phyloP scores from a whole-genome alignment of 2,797 vertebrate species.

The Odontamblyopus lacepedii region DNA sequence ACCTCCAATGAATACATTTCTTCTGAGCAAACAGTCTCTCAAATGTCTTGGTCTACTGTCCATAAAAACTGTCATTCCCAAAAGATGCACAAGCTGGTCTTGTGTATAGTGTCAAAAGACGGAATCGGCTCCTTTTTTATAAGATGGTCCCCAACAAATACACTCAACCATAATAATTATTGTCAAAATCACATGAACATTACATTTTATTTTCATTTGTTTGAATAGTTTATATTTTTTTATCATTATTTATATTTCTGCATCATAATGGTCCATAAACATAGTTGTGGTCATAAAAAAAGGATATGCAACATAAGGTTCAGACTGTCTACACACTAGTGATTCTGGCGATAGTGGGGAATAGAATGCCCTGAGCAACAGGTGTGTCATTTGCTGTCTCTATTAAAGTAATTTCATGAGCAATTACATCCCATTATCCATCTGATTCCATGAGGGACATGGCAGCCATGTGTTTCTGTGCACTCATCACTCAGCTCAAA shows the following conservation, averaged over 20 bases:
- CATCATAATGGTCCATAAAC: neutral
- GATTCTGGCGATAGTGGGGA: constrained; percentile 24
- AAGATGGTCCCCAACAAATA: too few species aligned
- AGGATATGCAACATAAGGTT: neutral
- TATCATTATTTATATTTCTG: neutral
- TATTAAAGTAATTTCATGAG: constrained; percentile 65
- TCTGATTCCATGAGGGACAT: constrained; percentile 29
- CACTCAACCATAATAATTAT: neutral
- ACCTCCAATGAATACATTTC: too few species aligned
- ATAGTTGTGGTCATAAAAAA: neutral
- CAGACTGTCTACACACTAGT: neutral
- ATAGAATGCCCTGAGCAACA: constrained; percentile 47
- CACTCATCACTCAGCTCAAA: neutral
- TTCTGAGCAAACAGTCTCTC: neutral
- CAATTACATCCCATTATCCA: constrained; percentile 66
- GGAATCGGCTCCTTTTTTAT: neutral
- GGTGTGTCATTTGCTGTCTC: constrained; percentile 54
- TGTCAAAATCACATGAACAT: neutral
- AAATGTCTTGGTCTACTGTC: neutral
- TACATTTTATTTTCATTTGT: neutral
- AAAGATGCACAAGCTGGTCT: neutral
- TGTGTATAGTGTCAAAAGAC: neutral
- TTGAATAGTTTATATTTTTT: neutral
- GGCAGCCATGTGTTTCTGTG: constrained; percentile 34
- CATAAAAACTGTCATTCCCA: neutral